phyloP scores from a whole-genome alignment of 1,140 invertebrate genomes.

The Himalopsyche phryganea region DNA sequence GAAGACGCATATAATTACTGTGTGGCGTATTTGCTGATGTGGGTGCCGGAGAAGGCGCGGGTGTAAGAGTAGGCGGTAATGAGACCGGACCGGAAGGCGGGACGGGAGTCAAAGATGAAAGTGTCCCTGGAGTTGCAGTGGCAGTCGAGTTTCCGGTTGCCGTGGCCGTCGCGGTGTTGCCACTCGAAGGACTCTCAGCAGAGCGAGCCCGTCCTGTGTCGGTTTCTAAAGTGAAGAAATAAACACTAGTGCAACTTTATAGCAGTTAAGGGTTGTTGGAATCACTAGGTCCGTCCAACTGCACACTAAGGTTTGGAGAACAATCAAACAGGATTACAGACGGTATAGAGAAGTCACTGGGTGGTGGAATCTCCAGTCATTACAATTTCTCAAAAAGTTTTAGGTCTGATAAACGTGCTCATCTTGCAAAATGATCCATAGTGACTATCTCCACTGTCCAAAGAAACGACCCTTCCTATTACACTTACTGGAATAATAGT shows the following conservation, averaged over 20 bases:
- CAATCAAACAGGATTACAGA: too few relatives aligned
- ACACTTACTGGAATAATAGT: too few relatives aligned
- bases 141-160: not conserved
- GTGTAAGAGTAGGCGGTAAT: not conserved
- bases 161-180: not conserved
- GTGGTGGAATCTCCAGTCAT: too few relatives aligned
- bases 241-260: not conserved
- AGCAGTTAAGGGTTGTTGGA: too few relatives aligned
- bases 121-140: not conserved
- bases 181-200: conserved; percentile 21
- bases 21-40: conserved; percentile 12
- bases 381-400: too few relatives aligned
- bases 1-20: conserved; percentile 11
- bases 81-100: not conserved
- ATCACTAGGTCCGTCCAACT: too few relatives aligned
- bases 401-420: too few relatives aligned
- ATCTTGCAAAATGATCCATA: too few relatives aligned
- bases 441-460: too few relatives aligned
- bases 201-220: conserved; percentile 24
- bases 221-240: conserved; percentile 14
- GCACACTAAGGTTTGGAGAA: not conserved
- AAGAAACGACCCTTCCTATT: too few relatives aligned
- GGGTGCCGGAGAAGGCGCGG: not conserved
- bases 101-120: not conserved
- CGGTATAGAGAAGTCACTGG: too few relatives aligned